phyloP scores from a whole-genome alignment of 2,888 invertebrate species.

The Helobdella robusta region DNA sequence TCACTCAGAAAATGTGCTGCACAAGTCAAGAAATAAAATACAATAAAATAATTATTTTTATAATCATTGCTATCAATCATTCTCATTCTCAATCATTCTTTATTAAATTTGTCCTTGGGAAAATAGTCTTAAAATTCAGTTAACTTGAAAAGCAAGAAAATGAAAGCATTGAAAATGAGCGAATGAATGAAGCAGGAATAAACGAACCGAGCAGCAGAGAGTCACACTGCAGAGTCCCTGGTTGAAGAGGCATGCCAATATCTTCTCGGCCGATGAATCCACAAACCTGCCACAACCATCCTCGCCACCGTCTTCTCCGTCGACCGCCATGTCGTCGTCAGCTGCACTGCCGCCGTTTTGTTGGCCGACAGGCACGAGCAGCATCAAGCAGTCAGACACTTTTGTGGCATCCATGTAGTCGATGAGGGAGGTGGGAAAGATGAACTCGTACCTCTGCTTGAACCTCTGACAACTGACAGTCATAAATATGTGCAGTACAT shows the following conservation, averaged over 20 bases:
- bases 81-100: too few relatives aligned
- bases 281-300: slow-evolving; percentile 45
- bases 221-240: slow-evolving; percentile 69
- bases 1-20: too few relatives aligned
- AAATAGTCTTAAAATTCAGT: too few relatives aligned
- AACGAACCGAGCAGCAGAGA: slow-evolving; percentile 42
- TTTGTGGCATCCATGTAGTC: slow-evolving; percentile 52
- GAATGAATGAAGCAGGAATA: too few relatives aligned
- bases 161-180: too few relatives aligned
- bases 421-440: slow-evolving; percentile 64
- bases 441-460: slow-evolving; percentile 76
- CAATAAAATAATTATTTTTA: too few relatives aligned
- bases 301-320: neutral
- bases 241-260: slow-evolving; percentile 67
- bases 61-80: too few relatives aligned
- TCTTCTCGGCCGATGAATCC: slow-evolving; percentile 69
- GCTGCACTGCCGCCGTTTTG: neutral
- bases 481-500: neutral
- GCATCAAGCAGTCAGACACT: slow-evolving; percentile 62
- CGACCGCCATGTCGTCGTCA: slow-evolving; percentile 3
- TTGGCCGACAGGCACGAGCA: neutral
- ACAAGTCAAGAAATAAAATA: too few relatives aligned
- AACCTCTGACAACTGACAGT: slow-evolving; percentile 64
- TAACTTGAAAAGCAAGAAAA: too few relatives aligned
- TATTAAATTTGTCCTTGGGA: too few relatives aligned